Base-by-base conservation (phyloP, 2,888 invertebrate species). In the Atrina japonica region DNA sequence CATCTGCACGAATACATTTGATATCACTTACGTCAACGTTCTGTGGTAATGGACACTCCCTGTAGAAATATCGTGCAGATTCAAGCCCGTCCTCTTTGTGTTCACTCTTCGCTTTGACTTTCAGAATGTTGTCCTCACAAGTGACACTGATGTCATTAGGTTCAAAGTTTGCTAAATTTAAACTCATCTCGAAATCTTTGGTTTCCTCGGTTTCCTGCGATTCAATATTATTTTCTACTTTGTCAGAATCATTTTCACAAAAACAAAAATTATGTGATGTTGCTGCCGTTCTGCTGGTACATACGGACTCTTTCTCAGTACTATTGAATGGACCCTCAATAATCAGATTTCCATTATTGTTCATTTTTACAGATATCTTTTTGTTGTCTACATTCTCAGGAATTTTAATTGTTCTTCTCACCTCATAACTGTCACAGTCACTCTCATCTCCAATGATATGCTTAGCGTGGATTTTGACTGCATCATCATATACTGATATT, bases 121-220 rank as follows among this genome's bases (percentile, higher is more conserved):
- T 23, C 6, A 56, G 18, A 23, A 56, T 16, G 14, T 56, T 56
- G 56, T 40, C 56, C 56, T 56, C 40, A 11, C 56, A 40, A 14
- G 35, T 56, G 35, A 56, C 56, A 35, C 40, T 56, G 40, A 56
- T 56, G 23, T 56, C 40, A 21, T 56, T 40, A 23, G 56, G 56
- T 21, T 56, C 40, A 21, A 56, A 56, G 14, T 40, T 40, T 14
- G 56, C 23, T 23, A 56, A 40, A 40, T 56, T 40, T 6, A 56
- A 14, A 9, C 40, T 56, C 40, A 40, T 40, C 40, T 56, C 40
- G 21, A 56, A 56, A 3, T 18, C 21, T 23, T 30, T 35, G 6
- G 35, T 23, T 2, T 35, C 11, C 35, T 56, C 56, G 0, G 56
- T 18, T 23, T 40, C 56, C 23, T 56, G 56, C 40, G 35, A 35